Evolutionary conservation across 2,797 vertebrate species (phyloP), one percentile per base, ranked within the genome.

Genomic region (Amblyopsis hoosieri): DNA sequence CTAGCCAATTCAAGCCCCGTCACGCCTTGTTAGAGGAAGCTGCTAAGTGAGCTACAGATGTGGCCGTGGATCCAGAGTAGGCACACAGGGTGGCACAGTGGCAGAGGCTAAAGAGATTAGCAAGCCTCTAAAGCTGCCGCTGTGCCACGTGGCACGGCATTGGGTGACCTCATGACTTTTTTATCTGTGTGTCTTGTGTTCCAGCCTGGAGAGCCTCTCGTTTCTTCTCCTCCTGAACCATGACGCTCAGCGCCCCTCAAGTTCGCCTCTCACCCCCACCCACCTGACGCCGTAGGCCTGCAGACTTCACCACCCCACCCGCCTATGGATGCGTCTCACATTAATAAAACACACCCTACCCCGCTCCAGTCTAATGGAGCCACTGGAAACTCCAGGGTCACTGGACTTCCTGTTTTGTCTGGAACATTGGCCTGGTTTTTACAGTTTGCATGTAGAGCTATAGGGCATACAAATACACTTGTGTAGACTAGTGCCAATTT

Each of bases 391-490:
- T 66, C 56, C 54, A 51, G 63, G 60, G 33, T 54, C 65, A 54
- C 60, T 54, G 69, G 60, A 52, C 12, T 47, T 9, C 52, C 51
- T 71, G 54, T 55, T 66, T 66, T 80, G 73, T 84, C 80, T 82
- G 72, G 76, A 76, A 83, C 66, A 52, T 79, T 86, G 78, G 85
- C 83, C 84, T 85, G 69, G 83, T 86, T 87, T 89, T 89, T 90
- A 84, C 89, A 90, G 90, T 81, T 81, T 70, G 53, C 8, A 11
- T 82, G 62, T 77, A 64, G 75, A 80, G 61, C 80, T 64, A 61
- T 82, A 58, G 59, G 17, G 60, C 14, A 17, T 72, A 65, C 72
- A 57, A 69, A 71, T 76, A 57, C 66, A 62, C 37, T 71, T 71
- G 60, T 62, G 72, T 71, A 76, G 79, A 57, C 12, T 65, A 63